A percentile compares a stretch with the other conserved stretches of the same genome.
These are phyloP conservation scores for Eilema caniola DNA, from an alignment of 2,888 invertebrate species.

Conservation along the genomic window DNA sequence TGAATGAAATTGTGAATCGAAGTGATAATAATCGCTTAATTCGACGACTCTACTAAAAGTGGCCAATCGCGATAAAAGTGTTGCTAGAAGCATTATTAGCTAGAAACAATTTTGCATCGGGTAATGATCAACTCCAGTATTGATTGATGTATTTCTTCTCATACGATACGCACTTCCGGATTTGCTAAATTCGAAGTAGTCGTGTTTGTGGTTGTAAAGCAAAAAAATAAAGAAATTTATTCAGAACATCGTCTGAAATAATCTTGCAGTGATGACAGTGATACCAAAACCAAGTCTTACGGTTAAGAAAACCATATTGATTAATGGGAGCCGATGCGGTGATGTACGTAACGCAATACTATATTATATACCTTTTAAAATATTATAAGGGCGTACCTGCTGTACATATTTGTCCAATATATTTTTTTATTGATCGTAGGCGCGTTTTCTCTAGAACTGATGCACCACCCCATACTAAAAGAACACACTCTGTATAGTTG, in stretches of 20 bases:
- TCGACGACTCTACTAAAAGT: conserved; percentile 15
- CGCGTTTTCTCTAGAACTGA: conserved; percentile 11
- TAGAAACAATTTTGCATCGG: conserved; percentile 36
- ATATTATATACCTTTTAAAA: not conserved
- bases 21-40: not conserved
- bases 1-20: not conserved
- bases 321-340: conserved; percentile 78
- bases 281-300: conserved; percentile 90
- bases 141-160: conserved; percentile 56
- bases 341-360: conserved; percentile 60
- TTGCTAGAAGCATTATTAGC: conserved; percentile 23
- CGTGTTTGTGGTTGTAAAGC: conserved; percentile 26
- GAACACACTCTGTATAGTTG: not conserved
- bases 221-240: conserved; percentile 30
- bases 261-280: conserved; percentile 89
- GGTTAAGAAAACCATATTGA: conserved; percentile 91
- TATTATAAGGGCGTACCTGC: conserved; percentile 10
- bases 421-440: conserved; percentile 34
- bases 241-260: conserved; percentile 15
- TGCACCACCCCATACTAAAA: not conserved
- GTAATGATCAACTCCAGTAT: conserved; percentile 47
- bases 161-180: conserved; percentile 48
- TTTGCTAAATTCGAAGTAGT: conserved; percentile 35
- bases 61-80: conserved; percentile 22
- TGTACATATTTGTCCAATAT: conserved; percentile 5